These are phyloP conservation scores for Schizothorax lantsangensis DNA, from an alignment of 2,797 vertebrate species.

Conservation along the genomic window DNA sequence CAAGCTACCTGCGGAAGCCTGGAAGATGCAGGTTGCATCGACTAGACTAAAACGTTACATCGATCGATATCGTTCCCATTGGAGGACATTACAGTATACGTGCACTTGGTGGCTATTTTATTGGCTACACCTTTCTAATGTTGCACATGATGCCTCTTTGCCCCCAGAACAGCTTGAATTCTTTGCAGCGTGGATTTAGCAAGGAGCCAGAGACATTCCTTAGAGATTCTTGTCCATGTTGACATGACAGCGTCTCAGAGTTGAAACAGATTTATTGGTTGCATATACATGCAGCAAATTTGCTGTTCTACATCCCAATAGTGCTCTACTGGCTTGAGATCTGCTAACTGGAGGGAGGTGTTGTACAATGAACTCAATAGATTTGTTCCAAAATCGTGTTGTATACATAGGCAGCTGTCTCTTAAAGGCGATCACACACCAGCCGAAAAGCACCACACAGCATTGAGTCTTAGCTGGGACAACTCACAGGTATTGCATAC, in stretches of 20 bases:
- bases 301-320: background rate
- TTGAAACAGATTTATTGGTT: background rate
- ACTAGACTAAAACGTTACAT: conserved; percentile 23
- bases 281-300: background rate
- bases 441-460: background rate
- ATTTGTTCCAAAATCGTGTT: background rate
- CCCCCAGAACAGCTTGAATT: background rate
- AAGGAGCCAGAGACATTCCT: background rate
- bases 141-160: background rate
- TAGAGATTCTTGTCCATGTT: background rate
- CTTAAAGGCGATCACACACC: background rate
- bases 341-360: background rate
- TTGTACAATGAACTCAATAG: background rate
- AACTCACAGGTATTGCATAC: background rate
- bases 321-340: background rate
- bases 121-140: conserved; percentile 7
- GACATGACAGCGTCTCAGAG: background rate
- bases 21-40: background rate
- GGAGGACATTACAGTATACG: conserved; percentile 18
- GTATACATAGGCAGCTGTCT: background rate
- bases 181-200: background rate
- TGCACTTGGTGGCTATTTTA: background rate
- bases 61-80: background rate
- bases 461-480: background rate
- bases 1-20: conserved; percentile 2